Evolutionary conservation across 2,113 vertebrate genomes (phyloP), one percentile per base, ranked within the genome.

Genomic region (Corynorhinus townsendii): DNA sequence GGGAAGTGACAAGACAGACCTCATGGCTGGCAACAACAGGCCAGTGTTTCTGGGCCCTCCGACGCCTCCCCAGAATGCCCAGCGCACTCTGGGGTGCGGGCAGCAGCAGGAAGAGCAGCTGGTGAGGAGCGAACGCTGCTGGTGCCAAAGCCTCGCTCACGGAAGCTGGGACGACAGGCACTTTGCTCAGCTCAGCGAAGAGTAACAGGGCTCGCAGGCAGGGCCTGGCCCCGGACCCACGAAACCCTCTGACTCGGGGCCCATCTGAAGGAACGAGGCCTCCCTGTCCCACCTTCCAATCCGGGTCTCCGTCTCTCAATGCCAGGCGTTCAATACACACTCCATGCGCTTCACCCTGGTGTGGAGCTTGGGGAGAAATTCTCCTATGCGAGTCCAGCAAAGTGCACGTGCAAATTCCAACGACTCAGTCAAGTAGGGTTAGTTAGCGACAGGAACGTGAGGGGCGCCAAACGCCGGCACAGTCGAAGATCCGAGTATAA

Each of bases 1-100:
- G 81, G 33, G 71, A 77, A 82, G 83, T 82, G 94, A 82, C 49
- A 75, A 80, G 71, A 56, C 38, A 96, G 93, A 90, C 59, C 59
- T 87, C 75, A 68, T 71, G 0, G 2, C 45, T 66, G 66, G 84
- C 76, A 84, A 80, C 40, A 80, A 87, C 30, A 54, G 83, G 75
- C 62, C 80, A 59, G 75, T 22, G 54, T 54, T 54, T 7, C 54
- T 15, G 3, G 3, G 40, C 43, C 56, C 47, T 82, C 47, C 80
- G 86, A 26, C 11, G 47, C 40, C 89, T 93, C 90, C 62, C 24
- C 3, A 14, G 64, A 47, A 43, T 47, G 20, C 35, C 80, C 80
- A 19, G 11, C 52, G 49, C 11, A 24, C 0, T 68, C 16, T 14
- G 40, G 35, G 40, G 33, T 7, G 52, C 62, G 33, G 40, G 56